A percentile compares a stretch with the other conserved stretches of the same genome.
phyloP scores from a whole-genome alignment of 2,113 vertebrate species.

The Pontoporia blainvillei region DNA sequence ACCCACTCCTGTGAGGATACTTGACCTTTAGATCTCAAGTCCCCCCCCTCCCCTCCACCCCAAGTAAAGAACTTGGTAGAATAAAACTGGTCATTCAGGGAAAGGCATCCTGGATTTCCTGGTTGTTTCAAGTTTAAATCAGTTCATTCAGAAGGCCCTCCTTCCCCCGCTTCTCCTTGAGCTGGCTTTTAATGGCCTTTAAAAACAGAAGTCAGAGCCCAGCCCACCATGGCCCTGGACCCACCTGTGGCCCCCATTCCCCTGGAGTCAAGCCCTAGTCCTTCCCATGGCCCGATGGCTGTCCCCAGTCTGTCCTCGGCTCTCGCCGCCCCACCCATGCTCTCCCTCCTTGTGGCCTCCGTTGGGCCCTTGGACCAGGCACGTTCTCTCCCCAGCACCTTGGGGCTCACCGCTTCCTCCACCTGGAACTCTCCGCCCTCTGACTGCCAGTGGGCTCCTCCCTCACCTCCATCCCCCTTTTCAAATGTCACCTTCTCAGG shows the following conservation, averaged over 20 bases:
- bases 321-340: neutral
- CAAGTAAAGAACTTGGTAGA: neutral
- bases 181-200: neutral
- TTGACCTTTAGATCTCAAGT: neutral
- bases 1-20: neutral
- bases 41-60: neutral
- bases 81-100: neutral
- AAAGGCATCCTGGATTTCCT: neutral
- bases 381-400: rapidly evolving
- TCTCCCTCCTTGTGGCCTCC: neutral
- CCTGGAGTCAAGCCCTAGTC: neutral
- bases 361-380: neutral
- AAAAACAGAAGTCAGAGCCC: neutral
- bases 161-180: neutral
- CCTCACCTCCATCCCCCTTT: neutral
- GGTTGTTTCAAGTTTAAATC: neutral
- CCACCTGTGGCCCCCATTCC: rapidly evolving
- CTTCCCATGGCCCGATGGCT: neutral
- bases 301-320: neutral
- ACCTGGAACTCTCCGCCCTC: neutral
- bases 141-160: neutral
- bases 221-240: neutral
- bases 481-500: neutral
- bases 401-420: neutral
- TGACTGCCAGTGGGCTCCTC: neutral